Evolutionary conservation across 35 echinoderm and acorn worm genomes (phyloP).

Genomic region (Ptychodera flava): DNA sequence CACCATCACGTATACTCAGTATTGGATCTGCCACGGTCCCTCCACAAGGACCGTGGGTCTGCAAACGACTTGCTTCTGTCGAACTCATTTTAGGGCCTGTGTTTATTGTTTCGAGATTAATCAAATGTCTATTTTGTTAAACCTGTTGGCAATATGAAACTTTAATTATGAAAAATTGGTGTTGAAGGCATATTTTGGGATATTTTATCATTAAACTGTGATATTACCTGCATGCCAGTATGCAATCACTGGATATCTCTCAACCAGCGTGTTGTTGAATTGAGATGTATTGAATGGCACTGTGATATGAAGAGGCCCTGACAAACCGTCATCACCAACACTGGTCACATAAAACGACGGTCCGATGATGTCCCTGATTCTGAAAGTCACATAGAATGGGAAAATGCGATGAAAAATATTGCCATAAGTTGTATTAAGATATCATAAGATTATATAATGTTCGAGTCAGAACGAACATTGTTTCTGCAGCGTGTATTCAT

Average conservation of each 20-base stretch:
- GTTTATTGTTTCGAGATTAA: no score
- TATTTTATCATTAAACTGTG: no score
- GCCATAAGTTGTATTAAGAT: neutral
- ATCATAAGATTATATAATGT: neutral
- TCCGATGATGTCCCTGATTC: constrained; percentile 23
- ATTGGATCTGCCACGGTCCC: no score
- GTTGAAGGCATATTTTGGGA: no score
- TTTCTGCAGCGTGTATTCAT: neutral
- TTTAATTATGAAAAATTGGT: no score
- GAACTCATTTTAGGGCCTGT: no score
- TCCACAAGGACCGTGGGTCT: no score
- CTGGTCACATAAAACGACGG: constrained; percentile 23
- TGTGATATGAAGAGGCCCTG: constrained; percentile 15
- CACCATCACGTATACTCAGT: no score
- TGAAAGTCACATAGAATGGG: constrained; percentile 3
- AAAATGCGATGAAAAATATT: neutral
- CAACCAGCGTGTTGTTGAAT: neutral
- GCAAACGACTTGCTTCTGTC: no score
- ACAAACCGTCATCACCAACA: constrained; percentile 15
- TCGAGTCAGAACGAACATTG: neutral
- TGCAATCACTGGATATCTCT: neutral
- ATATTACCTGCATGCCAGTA: neutral
- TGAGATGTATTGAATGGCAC: constrained; percentile 9
- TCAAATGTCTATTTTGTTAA: no score
- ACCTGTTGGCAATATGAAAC: no score